These are phyloP conservation scores for Heliconius hewitsoni DNA, from an alignment of 1,140 invertebrate species.

Conservation along the genomic window DNA sequence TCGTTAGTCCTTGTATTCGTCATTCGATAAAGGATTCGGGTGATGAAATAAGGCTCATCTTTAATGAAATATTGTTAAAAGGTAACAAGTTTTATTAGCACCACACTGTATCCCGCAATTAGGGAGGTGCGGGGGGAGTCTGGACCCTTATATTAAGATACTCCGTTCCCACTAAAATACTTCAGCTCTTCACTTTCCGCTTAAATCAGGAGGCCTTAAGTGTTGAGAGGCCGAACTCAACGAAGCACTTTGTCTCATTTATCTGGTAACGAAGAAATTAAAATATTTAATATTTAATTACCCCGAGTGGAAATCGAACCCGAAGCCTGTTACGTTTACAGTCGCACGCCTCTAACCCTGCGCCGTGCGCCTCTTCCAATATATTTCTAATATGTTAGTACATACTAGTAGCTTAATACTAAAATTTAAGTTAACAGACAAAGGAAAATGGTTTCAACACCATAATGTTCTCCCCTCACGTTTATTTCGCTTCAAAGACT, in stretches of 20 bases:
- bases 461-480: background rate
- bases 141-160: background rate
- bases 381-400: background rate
- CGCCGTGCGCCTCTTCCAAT: no score
- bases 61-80: background rate
- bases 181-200: no score
- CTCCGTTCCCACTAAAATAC: background rate
- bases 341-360: no score
- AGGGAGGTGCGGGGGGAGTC: background rate
- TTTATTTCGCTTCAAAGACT: background rate
- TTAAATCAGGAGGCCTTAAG: no score
- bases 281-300: background rate
- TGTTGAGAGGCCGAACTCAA: background rate
- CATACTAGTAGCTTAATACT: background rate
- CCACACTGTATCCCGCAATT: background rate
- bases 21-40: background rate
- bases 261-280: background rate
- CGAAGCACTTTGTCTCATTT: background rate
- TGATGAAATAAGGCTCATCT: background rate
- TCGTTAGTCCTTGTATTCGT: constrained; percentile 3
- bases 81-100: background rate
- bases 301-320: background rate
- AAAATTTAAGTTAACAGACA: background rate
- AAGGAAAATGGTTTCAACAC: background rate
- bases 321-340: background rate